phyloP scores from a whole-genome alignment of 2,113 vertebrate genomes.

The Drymodes brunneopygia region DNA sequence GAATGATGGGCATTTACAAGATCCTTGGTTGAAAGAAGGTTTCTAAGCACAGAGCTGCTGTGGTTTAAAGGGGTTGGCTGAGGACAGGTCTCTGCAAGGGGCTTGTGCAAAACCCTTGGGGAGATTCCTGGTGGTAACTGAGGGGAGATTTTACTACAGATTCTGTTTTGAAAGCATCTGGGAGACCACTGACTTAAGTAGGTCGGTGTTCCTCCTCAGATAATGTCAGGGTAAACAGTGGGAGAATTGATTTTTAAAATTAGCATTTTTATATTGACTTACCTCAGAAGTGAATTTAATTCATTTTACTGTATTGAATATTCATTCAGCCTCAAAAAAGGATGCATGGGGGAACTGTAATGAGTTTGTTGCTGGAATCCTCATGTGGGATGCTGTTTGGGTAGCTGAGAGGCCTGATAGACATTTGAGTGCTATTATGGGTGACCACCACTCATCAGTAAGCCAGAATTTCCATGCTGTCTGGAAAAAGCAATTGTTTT shows the following conservation, averaged over 20 bases:
- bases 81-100: not conserved
- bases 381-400: not conserved
- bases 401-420: not conserved
- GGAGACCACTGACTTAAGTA: not conserved
- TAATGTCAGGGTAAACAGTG: not conserved
- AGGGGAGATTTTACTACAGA: not conserved
- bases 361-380: not conserved
- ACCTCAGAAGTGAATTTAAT: not conserved
- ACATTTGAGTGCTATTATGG: not conserved
- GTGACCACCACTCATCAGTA: not conserved
- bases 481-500: not conserved
- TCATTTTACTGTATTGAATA: not conserved
- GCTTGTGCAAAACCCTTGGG: not conserved
- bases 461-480: not conserved
- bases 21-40: not conserved
- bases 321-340: not conserved
- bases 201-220: not conserved
- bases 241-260: not conserved
- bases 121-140: not conserved
- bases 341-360: not conserved
- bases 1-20: not conserved
- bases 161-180: not conserved
- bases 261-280: not conserved
- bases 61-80: not conserved
- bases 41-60: not conserved